phyloP scores from a whole-genome alignment of 2,113 vertebrate genomes.

The Carassius auratus region DNA sequence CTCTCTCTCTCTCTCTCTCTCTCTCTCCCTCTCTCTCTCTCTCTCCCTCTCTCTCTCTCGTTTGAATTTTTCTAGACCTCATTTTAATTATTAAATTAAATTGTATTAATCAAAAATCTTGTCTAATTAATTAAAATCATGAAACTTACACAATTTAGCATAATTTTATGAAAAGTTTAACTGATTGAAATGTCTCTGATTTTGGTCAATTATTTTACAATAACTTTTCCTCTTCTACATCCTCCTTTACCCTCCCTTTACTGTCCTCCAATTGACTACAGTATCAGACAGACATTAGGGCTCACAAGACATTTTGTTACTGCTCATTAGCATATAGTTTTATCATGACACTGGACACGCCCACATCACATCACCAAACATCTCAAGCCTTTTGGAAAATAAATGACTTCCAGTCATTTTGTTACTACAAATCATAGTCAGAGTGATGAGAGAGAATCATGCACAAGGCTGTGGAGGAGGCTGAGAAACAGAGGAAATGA shows the following conservation, averaged over 20 bases:
- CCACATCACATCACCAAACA: background rate
- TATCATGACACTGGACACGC: background rate
- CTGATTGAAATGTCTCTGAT: background rate
- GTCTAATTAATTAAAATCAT: too few relatives aligned
- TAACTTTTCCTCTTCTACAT: background rate
- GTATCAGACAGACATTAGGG: background rate
- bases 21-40: too few relatives aligned
- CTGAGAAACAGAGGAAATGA: conserved; percentile 7
- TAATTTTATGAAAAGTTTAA: too few relatives aligned
- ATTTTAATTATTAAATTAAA: too few relatives aligned
- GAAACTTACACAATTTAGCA: too few relatives aligned
- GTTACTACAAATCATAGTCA: conserved; percentile 4
- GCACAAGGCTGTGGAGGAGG: background rate
- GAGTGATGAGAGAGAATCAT: background rate
- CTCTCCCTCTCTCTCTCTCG: too few relatives aligned
- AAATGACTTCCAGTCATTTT: background rate
- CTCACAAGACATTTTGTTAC: background rate
- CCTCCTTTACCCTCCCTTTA: background rate
- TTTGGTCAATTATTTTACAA: background rate
- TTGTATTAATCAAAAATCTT: too few relatives aligned
- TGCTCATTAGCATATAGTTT: background rate
- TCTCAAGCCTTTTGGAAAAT: background rate
- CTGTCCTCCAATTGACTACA: background rate
- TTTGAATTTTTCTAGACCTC: too few relatives aligned
- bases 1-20: too few relatives aligned